Base-by-base conservation (phyloP, 2,888 invertebrate species). In the Eupithecia abbreviata region DNA sequence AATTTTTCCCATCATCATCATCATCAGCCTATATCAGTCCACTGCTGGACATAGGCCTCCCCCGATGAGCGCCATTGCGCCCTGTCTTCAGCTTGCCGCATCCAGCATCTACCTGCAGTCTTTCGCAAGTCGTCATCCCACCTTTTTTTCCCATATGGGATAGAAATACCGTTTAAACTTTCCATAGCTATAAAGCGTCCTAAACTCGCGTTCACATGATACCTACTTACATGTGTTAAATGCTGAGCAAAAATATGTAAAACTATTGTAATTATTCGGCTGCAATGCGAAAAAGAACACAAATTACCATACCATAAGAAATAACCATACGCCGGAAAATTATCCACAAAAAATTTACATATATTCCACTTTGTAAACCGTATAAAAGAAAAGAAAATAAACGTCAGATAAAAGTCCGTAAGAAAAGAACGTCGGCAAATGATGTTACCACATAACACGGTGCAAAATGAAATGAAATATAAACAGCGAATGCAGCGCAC, bases 401-500 rank as follows among this genome's bases (percentile, higher is more conserved):
- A 10, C 58, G 4, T 62, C 30, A 12, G 10, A 62, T 58, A 62
- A 62, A 62, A 62, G 18, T 62, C 10, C 62, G 10, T 62, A 18
- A 30, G n/a, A 18, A 58, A 51, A 58, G 9, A 58, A 18, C 55
- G 55, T 18, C 58, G 62, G 30, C 62, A 62, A 62, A 30, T 30
- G 55, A 30, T 18, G 62, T 12, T 62, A 62, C 18, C 62, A 62
- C 18, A 10, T 58, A 58, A 18, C 58, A 62, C 30, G 62, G 7
- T 58, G 18, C 58, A 51, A 51, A 30, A 67, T 30, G 6, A 65
- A 71, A 71, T 67, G 47, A 15, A 67, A 74, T 65, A 43, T n/a
- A 43, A 69, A 68, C n/a, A 72, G 51, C 66, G 55, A 73, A 70
- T 71, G 75, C 72, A 73, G 71, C 47, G 67, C 42, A 51, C 72